Evolutionary conservation across 37 sponge, comb jelly and placozoan species (phyloP).

Genomic region (Cliona cf. orientalis): DNA sequence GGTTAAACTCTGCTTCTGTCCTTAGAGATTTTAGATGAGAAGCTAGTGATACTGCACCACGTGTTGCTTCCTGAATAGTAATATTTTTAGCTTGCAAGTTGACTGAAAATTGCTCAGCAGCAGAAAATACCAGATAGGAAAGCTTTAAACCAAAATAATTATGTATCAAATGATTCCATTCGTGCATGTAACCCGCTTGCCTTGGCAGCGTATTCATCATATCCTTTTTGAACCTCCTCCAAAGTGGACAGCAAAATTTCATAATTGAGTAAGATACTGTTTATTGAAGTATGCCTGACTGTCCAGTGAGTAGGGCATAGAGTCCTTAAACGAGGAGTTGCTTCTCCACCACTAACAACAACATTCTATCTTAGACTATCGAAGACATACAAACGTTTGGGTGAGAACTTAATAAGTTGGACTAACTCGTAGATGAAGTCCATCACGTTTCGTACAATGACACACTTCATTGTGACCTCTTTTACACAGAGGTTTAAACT

Average conservation of each 20-base stretch:
- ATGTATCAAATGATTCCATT: constrained; percentile 69
- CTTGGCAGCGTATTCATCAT: constrained; percentile 74
- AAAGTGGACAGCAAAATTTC: constrained; percentile 30
- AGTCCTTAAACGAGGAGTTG: constrained; percentile 34
- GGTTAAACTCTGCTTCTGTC: constrained; percentile 39
- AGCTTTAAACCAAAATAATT: constrained; percentile 66
- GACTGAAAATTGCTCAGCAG: constrained; percentile 65
- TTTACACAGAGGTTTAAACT: constrained; percentile 59
- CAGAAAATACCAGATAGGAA: constrained; percentile 42
- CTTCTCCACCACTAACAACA: constrained; percentile 16
- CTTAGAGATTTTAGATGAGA: constrained; percentile 41
- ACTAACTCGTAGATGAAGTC: constrained; percentile 40
- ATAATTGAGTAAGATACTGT: constrained; percentile 49
- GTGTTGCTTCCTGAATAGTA: constrained; percentile 55
- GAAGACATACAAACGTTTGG: constrained; percentile 34
- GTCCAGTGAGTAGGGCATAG: constrained; percentile 69
- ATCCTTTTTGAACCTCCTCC: constrained; percentile 38
- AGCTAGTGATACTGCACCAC: constrained; percentile 42
- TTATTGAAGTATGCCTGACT: constrained; percentile 42
- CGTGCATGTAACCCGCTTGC: constrained; percentile 31
- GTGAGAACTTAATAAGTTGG: constrained; percentile 42
- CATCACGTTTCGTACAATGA: constrained; percentile 32
- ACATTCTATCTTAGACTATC: constrained; percentile 26
- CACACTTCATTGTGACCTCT: constrained; percentile 28
- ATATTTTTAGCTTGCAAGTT: constrained; percentile 66